A percentile compares a stretch with the other conserved stretches of the same genome.
These are phyloP conservation scores for Caenorhabditis inopinata DNA, from an alignment of 1,140 invertebrate genomes.

Conservation along the genomic window DNA sequence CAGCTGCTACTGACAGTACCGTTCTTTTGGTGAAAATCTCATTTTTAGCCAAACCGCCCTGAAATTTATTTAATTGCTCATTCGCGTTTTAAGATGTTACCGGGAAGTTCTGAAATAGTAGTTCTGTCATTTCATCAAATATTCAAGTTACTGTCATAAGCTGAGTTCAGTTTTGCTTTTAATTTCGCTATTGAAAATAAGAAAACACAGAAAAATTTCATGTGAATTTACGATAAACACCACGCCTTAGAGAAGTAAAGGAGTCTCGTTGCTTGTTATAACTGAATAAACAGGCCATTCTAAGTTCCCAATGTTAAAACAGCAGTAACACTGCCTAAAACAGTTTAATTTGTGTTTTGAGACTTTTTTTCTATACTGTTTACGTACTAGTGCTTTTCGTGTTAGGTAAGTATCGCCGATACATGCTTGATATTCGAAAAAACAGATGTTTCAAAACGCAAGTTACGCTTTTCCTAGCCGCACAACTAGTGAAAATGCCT, in stretches of 20 bases:
- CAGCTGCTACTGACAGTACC: constrained; percentile 11
- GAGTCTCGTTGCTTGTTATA: background rate
- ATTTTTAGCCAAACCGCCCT: background rate
- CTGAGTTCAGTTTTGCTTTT: background rate
- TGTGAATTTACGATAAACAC: constrained; percentile 1
- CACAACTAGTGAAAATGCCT: too few species aligned
- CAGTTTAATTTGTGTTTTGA: too few species aligned
- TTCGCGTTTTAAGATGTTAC: background rate
- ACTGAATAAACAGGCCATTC: too few species aligned
- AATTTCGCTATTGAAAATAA: background rate
- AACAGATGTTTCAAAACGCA: too few species aligned
- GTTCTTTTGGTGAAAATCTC: constrained; percentile 7
- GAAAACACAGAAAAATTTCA: background rate
- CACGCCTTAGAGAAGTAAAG: background rate
- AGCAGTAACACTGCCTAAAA: too few species aligned
- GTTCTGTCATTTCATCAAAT: background rate
- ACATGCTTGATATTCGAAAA: too few species aligned
- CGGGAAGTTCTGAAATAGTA: background rate
- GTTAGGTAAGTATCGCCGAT: too few species aligned
- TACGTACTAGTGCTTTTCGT: too few species aligned
- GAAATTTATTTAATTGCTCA: background rate
- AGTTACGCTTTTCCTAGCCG: too few species aligned
- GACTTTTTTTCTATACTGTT: too few species aligned
- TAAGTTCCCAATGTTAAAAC: too few species aligned
- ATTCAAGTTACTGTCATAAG: background rate